Percentiles rank a stretch among this genome's conserved stretches.
These are phyloP conservation scores for Ectemnius lituratus DNA, from an alignment of 2,888 invertebrate genomes.

Conservation along the genomic window DNA sequence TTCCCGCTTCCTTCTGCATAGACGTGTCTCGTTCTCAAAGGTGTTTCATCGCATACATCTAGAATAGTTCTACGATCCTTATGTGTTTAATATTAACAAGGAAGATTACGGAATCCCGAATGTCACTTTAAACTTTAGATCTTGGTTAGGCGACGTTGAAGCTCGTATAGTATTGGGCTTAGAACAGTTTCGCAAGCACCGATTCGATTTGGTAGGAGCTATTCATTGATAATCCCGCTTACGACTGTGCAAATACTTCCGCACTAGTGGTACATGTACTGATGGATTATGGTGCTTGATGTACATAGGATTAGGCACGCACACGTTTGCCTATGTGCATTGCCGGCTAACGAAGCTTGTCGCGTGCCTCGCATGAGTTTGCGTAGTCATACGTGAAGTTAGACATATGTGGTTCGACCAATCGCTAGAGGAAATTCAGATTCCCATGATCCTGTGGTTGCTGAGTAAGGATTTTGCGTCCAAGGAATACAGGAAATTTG, in stretches of 20 bases:
- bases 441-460: conserved; percentile 52
- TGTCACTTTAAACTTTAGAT: too few species aligned
- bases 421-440: conserved; percentile 68
- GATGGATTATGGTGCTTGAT: too few species aligned
- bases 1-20: conserved; percentile 4
- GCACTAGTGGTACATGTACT: too few species aligned
- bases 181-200: too few species aligned
- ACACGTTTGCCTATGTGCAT: neutral
- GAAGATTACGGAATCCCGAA: too few species aligned
- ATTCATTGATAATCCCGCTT: too few species aligned
- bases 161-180: too few species aligned
- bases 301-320: neutral
- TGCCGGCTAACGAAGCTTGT: conserved; percentile 31
- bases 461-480: conserved; percentile 51
- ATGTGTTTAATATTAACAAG: too few species aligned
- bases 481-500: conserved; percentile 21
- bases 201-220: too few species aligned
- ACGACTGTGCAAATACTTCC: too few species aligned
- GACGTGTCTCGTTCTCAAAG: conserved; percentile 27
- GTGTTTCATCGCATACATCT: neutral
- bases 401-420: conserved; percentile 64
- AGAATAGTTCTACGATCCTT: conserved; percentile 7
- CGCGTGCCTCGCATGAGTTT: conserved; percentile 69
- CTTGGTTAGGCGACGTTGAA: too few species aligned
- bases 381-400: conserved; percentile 73